phyloP scores from a whole-genome alignment of 2,888 invertebrate genomes.

The Perithous albicinctus region DNA sequence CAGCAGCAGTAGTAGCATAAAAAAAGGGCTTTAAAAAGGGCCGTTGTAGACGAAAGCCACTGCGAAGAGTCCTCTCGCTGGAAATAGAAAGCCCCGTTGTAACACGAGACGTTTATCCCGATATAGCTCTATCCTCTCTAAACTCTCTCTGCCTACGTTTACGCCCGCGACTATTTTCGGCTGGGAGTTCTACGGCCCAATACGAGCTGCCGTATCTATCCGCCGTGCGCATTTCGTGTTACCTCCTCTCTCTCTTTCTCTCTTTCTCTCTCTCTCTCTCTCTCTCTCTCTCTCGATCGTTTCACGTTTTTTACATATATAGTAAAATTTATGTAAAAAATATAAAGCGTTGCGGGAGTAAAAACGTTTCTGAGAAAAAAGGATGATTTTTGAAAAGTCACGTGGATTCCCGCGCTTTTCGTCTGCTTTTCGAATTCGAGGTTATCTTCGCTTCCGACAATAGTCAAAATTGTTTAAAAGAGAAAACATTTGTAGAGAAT shows the following conservation, averaged over 20 bases:
- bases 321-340: too few species aligned
- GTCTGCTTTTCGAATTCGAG: background rate
- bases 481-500: too few species aligned
- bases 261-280: background rate
- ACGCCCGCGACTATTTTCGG: constrained; percentile 78
- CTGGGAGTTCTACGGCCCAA: constrained; percentile 62
- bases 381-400: too few species aligned
- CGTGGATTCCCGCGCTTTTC: too few species aligned
- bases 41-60: constrained; percentile 1
- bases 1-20: background rate
- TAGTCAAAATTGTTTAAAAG: too few species aligned
- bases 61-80: constrained; percentile 33
- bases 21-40: background rate
- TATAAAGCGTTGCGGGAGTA: background rate
- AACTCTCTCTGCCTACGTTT: constrained; percentile 57
- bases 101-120: constrained; percentile 83
- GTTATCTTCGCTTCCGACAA: background rate
- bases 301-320: background rate
- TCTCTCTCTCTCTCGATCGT: background rate
- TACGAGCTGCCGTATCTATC: constrained; percentile 30
- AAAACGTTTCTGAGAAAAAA: background rate
- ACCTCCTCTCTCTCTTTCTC: background rate
- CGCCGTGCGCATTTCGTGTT: background rate
- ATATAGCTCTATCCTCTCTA: constrained; percentile 82
- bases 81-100: constrained; percentile 76